Evolutionary conservation across 2,797 vertebrate genomes (phyloP).

Genomic region (Trichosurus vulpecula): DNA sequence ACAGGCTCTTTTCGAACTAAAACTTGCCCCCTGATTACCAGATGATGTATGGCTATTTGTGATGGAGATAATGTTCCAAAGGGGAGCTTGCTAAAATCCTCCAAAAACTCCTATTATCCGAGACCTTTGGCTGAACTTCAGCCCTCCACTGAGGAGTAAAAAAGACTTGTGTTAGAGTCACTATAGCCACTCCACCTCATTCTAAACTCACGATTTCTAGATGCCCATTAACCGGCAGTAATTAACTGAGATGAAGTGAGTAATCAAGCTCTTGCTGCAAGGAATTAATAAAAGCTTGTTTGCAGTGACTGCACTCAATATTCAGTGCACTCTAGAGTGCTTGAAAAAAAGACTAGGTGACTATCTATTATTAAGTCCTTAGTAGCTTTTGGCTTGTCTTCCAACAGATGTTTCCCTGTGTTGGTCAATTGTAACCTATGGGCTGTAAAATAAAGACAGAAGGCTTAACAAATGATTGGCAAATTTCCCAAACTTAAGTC

Average conservation of each 20-base stretch:
- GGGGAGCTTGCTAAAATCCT: constrained; percentile 82
- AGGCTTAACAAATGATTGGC: constrained; percentile 81
- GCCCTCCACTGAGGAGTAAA: constrained; percentile 74
- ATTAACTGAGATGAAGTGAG: constrained; percentile 59
- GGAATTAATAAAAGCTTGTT: constrained; percentile 63
- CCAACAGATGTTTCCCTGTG: constrained; percentile 80
- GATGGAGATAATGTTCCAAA: constrained; percentile 82
- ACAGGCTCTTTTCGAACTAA: constrained; percentile 76
- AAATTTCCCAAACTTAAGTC: constrained; percentile 79
- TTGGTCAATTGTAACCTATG: constrained; percentile 79
- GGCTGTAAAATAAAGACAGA: constrained; percentile 81
- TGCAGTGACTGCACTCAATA: constrained; percentile 15
- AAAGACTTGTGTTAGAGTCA: constrained; percentile 70
- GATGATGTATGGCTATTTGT: constrained; percentile 82
- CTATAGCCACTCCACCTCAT: constrained; percentile 68
- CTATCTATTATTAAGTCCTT: constrained; percentile 64
- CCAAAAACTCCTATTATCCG: constrained; percentile 83
- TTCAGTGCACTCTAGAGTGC: constrained; percentile 37
- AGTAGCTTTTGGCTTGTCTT: constrained; percentile 72
- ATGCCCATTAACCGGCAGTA: constrained; percentile 61
- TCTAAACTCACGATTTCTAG: constrained; percentile 69
- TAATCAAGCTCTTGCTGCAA: constrained; percentile 59
- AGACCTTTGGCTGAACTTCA: constrained; percentile 87
- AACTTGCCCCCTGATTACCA: constrained; percentile 78
- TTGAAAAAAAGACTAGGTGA: constrained; percentile 64